Evolutionary conservation across 2,888 invertebrate genomes (phyloP).

Genomic region (Agrochola lychnidis): DNA sequence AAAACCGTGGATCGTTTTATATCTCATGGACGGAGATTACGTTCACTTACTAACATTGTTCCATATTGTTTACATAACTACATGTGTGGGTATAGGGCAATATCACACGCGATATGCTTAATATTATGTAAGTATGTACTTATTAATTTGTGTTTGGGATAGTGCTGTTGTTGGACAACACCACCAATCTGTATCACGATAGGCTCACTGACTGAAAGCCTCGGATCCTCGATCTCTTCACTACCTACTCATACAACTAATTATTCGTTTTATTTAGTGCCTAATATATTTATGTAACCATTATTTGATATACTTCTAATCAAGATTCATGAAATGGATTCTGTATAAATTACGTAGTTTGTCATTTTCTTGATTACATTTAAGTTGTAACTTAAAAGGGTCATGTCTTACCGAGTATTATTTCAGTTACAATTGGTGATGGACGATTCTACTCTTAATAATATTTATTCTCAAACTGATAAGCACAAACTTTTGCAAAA

Average conservation of each 20-base stretch:
- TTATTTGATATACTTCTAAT: conserved; percentile 26
- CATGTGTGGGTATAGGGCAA: conserved; percentile 37
- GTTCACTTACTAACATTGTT: conserved; percentile 64
- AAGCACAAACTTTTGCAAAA: conserved; percentile 31
- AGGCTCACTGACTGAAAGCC: conserved; percentile 61
- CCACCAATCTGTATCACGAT: conserved; percentile 63
- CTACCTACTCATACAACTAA: conserved; percentile 34
- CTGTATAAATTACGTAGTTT: conserved; percentile 47
- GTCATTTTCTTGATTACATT: conserved; percentile 21
- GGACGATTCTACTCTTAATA: conserved; percentile 57
- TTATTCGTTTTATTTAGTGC: conserved; percentile 48
- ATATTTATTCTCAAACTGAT: conserved; percentile 28
- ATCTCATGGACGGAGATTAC: conserved; percentile 86
- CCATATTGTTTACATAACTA: conserved; percentile 54
- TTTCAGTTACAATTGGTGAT: conserved; percentile 51
- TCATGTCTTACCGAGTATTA: conserved; percentile 43
- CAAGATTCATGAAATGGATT: conserved; percentile 28
- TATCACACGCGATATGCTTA: conserved; percentile 61
- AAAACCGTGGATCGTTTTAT: conserved; percentile 66
- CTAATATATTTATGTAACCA: conserved; percentile 53
- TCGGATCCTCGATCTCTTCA: conserved; percentile 28
- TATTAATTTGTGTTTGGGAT: conserved; percentile 57
- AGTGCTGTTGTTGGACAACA: conserved; percentile 24
- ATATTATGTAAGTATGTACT: conserved; percentile 54
- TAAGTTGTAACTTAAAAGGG: conserved; percentile 25